A percentile compares a stretch with the other conserved stretches of the same genome.
Evolutionary conservation across 23 tunicate genomes (phyloP).

Genomic region (Clavelina lepadiformis): DNA sequence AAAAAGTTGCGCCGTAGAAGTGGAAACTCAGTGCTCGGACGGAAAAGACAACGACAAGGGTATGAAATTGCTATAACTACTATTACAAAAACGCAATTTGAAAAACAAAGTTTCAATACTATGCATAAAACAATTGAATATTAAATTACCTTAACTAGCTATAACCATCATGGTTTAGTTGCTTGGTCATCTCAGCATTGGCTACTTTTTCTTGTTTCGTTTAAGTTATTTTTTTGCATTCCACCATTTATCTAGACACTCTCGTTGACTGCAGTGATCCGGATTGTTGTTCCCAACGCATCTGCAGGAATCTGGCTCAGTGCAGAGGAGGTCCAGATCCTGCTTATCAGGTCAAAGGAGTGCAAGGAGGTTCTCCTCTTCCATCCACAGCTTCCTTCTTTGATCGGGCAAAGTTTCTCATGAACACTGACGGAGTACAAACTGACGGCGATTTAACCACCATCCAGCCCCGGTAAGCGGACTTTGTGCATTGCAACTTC

Average conservation of each 20-base stretch:
- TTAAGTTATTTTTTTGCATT: too few species aligned
- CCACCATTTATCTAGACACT: slow-evolving; percentile 69
- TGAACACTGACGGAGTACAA: slow-evolving; percentile 41
- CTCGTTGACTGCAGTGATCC: slow-evolving; percentile 88
- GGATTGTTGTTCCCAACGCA: slow-evolving; percentile 69
- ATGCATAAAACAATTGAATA: too few species aligned
- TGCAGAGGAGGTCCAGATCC: slow-evolving; percentile 77
- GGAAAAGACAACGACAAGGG: slow-evolving; percentile 84
- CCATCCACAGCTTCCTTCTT: slow-evolving; percentile 59
- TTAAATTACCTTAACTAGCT: too few species aligned
- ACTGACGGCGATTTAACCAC: slow-evolving; percentile 1
- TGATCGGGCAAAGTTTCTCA: slow-evolving; percentile 52
- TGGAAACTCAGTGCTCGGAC: slow-evolving; percentile 54
- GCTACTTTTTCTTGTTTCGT: too few species aligned
- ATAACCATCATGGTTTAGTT: too few species aligned
- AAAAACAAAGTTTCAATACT: too few species aligned
- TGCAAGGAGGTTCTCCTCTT: slow-evolving; percentile 18
- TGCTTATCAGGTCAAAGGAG: slow-evolving; percentile 22
- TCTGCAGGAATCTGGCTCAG: slow-evolving; percentile 50
- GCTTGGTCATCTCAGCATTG: too few species aligned
- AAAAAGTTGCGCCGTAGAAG: slow-evolving; percentile 41
- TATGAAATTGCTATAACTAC: slow-evolving; percentile 24
- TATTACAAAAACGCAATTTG: not conserved
- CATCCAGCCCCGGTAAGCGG: slow-evolving; percentile 23
- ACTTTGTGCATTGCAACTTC: not conserved